These are phyloP conservation scores for Aplysina aerophoba DNA, from an alignment of 37 sponge, comb jelly and placozoan species.

Conservation along the genomic window DNA sequence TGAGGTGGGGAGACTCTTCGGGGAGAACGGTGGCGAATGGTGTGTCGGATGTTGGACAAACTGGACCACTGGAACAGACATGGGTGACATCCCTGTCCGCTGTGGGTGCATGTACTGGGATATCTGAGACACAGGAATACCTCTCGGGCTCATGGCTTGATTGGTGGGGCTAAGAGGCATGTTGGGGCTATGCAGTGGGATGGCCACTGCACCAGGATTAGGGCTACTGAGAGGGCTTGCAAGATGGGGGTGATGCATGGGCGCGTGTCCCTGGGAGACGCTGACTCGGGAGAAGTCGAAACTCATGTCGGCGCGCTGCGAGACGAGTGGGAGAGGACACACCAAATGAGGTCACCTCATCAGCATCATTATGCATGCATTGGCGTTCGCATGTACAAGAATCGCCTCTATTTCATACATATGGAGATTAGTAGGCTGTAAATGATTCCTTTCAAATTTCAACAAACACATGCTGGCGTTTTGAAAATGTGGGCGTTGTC, in stretches of 20 bases:
- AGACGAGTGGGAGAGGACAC: not conserved
- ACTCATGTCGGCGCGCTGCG: not conserved
- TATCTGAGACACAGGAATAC: conserved; percentile 1
- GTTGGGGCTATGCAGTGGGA: conserved; percentile 70
- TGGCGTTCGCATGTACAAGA: not conserved
- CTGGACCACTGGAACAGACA: conserved; percentile 36
- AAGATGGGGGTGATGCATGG: not conserved
- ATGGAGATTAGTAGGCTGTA: not conserved
- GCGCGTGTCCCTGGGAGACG: not conserved
- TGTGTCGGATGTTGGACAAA: not conserved
- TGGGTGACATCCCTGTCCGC: not conserved
- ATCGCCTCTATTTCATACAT: not conserved
- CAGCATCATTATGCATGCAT: conserved; percentile 24
- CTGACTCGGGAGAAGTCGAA: conserved; percentile 9
- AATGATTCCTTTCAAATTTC: no score
- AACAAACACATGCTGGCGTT: no score
- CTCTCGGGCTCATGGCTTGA: conserved; percentile 1
- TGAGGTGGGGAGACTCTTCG: not conserved
- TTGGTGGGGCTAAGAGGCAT: conserved; percentile 27
- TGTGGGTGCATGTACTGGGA: conserved; percentile 6
- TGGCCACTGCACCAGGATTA: conserved; percentile 16
- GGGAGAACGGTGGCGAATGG: conserved; percentile 10
- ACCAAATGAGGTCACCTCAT: conserved; percentile 18
- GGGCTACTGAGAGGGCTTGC: conserved; percentile 24
- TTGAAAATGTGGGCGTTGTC: no score